Conservation (phyloP, 1,140 invertebrate genomes). For the Ostrea edulis region DNA sequence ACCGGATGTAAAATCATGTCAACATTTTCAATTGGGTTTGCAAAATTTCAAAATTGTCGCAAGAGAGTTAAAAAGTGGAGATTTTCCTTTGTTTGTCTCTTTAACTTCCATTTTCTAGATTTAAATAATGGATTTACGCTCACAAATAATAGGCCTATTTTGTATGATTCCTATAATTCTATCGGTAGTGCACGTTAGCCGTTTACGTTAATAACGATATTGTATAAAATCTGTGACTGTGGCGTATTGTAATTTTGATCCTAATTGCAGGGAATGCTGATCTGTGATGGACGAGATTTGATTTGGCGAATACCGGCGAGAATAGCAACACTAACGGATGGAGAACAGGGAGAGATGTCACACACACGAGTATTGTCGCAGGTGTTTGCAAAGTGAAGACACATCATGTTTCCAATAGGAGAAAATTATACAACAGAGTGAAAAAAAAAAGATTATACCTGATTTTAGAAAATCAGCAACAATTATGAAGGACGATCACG, state of each 20-base stretch:
- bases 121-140: conserved; percentile 33
- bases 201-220: neutral
- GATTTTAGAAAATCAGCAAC: neutral
- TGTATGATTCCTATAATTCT: conserved; percentile 32
- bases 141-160: conserved; percentile 19
- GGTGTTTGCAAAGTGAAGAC: neutral
- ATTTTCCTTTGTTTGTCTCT: neutral
- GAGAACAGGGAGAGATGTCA: neutral
- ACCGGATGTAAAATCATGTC: neutral
- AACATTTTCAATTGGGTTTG: neutral
- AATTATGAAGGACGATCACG: neutral
- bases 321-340: neutral
- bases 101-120: neutral
- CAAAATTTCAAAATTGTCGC: neutral
- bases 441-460: neutral
- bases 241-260: conserved; percentile 2
- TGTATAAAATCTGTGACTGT: conserved; percentile 21
- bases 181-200: neutral
- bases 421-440: neutral
- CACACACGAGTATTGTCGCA: neutral
- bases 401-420: neutral
- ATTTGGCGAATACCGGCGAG: neutral
- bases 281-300: conserved; percentile 18
- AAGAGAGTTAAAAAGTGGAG: neutral
- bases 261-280: conserved; percentile 12